A percentile compares a stretch with the other conserved stretches of the same genome.
These are phyloP conservation scores for Diachrysia chrysitis DNA, from an alignment of 2,888 invertebrate genomes.

Conservation along the genomic window DNA sequence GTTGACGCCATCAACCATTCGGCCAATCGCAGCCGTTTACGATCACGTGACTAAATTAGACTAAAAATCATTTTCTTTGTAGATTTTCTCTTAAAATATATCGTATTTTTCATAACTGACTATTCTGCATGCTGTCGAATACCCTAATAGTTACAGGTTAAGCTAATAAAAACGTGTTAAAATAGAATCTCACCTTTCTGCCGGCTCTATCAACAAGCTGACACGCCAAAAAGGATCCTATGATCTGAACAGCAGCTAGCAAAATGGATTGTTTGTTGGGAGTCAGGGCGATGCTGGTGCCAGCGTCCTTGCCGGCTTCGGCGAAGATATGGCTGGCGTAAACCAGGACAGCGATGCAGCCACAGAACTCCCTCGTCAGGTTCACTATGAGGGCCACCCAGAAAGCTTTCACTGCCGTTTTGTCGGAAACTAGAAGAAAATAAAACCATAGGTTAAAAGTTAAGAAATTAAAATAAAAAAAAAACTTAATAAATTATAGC, in stretches of 20 bases:
- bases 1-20: no score
- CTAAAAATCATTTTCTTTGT: no score
- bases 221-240: conserved; percentile 83
- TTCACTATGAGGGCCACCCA: conserved; percentile 85
- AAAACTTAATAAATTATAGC: no score
- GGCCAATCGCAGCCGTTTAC: no score
- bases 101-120: no score
- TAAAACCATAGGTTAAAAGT: neutral
- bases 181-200: conserved; percentile 72
- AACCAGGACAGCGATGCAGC: conserved; percentile 83
- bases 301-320: conserved; percentile 73
- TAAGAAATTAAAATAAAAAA: neutral
- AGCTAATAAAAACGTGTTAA: neutral
- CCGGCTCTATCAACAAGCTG: conserved; percentile 83
- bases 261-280: conserved; percentile 84
- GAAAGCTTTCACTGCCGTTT: conserved; percentile 81
- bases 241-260: conserved; percentile 82
- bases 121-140: no score
- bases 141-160: no score
- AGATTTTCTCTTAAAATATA: no score
- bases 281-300: conserved; percentile 74
- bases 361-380: conserved; percentile 83
- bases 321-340: conserved; percentile 85
- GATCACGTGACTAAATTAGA: no score
- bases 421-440: conserved; percentile 74